Base-by-base conservation (phyloP, 2,113 vertebrate species). In the Daubentonia madagascariensis region DNA sequence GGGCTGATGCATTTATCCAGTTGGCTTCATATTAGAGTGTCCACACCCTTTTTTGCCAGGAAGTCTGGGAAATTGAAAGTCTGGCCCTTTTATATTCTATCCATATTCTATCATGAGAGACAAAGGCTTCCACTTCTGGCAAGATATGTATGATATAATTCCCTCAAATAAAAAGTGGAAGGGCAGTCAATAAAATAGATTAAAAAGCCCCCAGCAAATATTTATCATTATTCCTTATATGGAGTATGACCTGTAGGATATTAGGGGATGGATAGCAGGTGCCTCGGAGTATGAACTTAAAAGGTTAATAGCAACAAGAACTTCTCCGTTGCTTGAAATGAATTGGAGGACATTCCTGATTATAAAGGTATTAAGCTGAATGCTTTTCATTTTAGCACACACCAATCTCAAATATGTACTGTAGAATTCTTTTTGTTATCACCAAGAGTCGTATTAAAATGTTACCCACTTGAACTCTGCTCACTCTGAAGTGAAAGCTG, bases 401-500 rank as follows among this genome's bases (percentile, higher is more conserved):
- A 50, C 18, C 8, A 12, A 32, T 67, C 67, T 97, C 61, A 70
- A 40, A 37, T 52, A 75, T 37, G 37, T 85, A 80, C 35, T 20
- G 4, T 48, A 65, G 43, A 70, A 83, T 79, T 91, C 2, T 52
- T 73, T 84, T 91, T 95, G 28, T 72, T 65, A 59, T 59, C 45
- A 78, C 10, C 48, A 67, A 73, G 57, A 78, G 17, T 61, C 57
- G 3, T 80, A 30, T 65, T 75, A 59, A 96, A 90, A 76, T 79
- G 9, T 11, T 67, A 43, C 35, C 16, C 11, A 35, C 87, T 52
- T 88, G 61, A 95, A 65, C 84, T 96, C 68, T 85, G 17, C 48
- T 88, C 50, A n/a, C 88, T 89, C n/a, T n/a, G n/a, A 93, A 94
- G 22, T 96, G 92, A 80, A 72, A 67, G 37, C 57, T 80, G 65